A percentile compares a stretch with the other conserved stretches of the same genome.
These are phyloP conservation scores for Arctocebus calabarensis DNA, from an alignment of 2,797 vertebrate genomes.

Conservation along the genomic window DNA sequence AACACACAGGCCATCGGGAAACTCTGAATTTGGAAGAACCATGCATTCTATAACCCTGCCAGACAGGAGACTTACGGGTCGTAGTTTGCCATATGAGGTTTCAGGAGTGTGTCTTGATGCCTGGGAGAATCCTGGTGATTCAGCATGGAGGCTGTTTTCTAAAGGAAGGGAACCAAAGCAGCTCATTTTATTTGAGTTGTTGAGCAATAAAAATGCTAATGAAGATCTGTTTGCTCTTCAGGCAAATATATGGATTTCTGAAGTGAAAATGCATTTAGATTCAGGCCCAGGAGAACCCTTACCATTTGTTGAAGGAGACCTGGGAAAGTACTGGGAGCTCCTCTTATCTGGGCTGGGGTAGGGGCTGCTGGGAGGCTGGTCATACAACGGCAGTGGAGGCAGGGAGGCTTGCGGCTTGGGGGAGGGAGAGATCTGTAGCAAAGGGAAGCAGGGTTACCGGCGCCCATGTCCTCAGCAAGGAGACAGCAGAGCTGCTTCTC, in stretches of 20 bases:
- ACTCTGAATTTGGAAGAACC: not conserved
- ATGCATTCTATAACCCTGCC: not conserved
- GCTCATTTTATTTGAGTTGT: conserved; percentile 32
- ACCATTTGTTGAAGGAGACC: conserved; percentile 95
- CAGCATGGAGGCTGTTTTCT: conserved; percentile 94
- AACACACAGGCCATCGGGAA: not conserved
- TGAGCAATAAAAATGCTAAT: not conserved
- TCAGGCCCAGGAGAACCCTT: conserved; percentile 76
- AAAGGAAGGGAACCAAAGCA: conserved; percentile 69
- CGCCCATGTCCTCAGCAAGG: not conserved
- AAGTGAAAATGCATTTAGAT: conserved; percentile 23
- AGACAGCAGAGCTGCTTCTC: not conserved
- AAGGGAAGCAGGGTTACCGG: conserved; percentile 31
- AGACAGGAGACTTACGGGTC: conserved; percentile 91
- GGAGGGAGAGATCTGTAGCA: conserved; percentile 91
- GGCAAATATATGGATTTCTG: conserved; percentile 22
- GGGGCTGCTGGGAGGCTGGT: conserved; percentile 95
- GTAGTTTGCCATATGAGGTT: conserved; percentile 93
- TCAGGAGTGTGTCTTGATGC: conserved; percentile 91
- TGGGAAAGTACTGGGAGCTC: conserved; percentile 92
- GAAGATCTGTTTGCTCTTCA: not conserved
- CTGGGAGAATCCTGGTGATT: conserved; percentile 93
- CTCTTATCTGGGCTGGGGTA: conserved; percentile 94
- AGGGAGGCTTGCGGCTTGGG: conserved; percentile 91
- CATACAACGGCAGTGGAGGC: conserved; percentile 95